Conservation (phyloP, 2,888 invertebrate species). For the Meliscaeva auricollis region DNA sequence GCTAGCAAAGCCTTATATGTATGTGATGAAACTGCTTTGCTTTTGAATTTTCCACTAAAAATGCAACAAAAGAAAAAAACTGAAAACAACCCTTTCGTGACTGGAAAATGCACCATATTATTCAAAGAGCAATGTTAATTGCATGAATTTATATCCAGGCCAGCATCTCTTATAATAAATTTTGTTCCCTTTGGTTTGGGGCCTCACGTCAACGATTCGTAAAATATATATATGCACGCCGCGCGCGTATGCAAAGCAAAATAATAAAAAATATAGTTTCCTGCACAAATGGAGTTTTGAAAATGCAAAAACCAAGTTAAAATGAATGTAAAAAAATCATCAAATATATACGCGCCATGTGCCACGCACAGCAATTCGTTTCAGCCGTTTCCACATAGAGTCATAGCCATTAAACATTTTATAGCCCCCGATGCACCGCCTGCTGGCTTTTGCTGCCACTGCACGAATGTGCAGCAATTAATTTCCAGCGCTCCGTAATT, state of each 20-base stretch:
- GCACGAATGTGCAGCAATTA: conserved; percentile 74
- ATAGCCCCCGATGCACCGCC: conserved; percentile 39
- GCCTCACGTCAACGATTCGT: conserved; percentile 19
- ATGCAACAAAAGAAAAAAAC: conserved; percentile 3
- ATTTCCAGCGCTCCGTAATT: conserved; percentile 69
- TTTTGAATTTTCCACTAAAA: conserved; percentile 22
- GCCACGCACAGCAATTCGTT: conserved; percentile 65
- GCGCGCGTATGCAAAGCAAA: not conserved
- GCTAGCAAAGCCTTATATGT: conserved; percentile 7
- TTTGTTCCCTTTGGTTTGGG: conserved; percentile 8
- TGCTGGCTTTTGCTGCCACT: conserved; percentile 63
- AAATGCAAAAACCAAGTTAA: conserved; percentile 14
- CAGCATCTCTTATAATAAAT: conserved; percentile 25
- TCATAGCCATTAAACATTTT: conserved; percentile 66
- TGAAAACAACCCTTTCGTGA: conserved; percentile 33
- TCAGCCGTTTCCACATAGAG: conserved; percentile 52
- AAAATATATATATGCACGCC: not conserved
- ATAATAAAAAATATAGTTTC: conserved; percentile 26
- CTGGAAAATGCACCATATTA: conserved; percentile 17
- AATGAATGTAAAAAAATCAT: conserved; percentile 23
- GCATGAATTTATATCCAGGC: conserved; percentile 38
- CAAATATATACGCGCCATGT: conserved; percentile 44
- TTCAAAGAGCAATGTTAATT: conserved; percentile 41
- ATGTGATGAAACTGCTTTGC: conserved; percentile 2
- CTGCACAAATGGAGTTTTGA: conserved; percentile 38